Evolutionary conservation across 2,888 invertebrate species (phyloP).

Genomic region (Agriopis aurantiaria): DNA sequence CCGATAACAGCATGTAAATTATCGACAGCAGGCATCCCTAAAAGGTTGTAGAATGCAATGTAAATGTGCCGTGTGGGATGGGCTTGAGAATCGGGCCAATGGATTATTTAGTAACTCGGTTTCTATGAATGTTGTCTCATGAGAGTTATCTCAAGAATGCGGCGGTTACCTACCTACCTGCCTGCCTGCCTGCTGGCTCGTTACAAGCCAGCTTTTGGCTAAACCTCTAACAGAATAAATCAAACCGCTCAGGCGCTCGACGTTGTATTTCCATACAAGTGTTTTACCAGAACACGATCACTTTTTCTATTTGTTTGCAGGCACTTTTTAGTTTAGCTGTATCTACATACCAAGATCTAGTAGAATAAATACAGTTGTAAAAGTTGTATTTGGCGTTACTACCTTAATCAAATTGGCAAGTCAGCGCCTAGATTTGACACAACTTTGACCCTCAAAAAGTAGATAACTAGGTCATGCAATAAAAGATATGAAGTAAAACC

Average conservation of each 20-base stretch:
- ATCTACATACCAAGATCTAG: too few species aligned
- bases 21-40: conserved; percentile 19
- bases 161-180: background rate
- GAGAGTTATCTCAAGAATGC: conserved; percentile 29
- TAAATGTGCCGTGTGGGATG: conserved; percentile 58
- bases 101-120: conserved; percentile 44
- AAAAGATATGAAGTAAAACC: too few species aligned
- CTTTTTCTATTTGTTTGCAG: too few species aligned
- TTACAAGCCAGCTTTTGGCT: conserved; percentile 3
- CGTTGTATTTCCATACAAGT: background rate
- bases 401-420: too few species aligned
- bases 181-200: background rate
- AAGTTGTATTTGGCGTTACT: too few species aligned
- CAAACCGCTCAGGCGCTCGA: background rate
- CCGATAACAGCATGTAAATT: background rate
- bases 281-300: background rate
- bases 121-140: conserved; percentile 34
- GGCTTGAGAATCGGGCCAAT: conserved; percentile 61
- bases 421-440: too few species aligned
- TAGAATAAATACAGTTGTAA: too few species aligned
- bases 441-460: too few species aligned
- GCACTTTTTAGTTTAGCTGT: too few species aligned
- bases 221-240: background rate
- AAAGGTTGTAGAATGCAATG: conserved; percentile 54
- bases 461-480: too few species aligned